Conservation (phyloP, 2,797 vertebrate genomes). For the Anas bernieri region DNA sequence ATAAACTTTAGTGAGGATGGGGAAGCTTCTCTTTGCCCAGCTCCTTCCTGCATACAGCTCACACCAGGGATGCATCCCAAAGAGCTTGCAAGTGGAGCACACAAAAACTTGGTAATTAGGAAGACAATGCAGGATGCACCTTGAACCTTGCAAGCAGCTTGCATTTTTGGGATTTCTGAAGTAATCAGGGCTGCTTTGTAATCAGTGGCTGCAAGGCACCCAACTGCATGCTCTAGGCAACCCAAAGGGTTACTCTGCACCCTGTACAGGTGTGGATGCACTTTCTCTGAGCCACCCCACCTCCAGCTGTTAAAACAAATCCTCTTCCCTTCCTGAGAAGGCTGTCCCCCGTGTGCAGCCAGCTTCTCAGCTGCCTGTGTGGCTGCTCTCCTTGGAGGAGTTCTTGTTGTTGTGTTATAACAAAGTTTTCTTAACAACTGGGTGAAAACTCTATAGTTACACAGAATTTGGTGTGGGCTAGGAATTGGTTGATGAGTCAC, state of each 20-base stretch:
- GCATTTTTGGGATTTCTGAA: neutral
- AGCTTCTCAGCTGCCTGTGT: neutral
- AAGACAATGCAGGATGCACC: neutral
- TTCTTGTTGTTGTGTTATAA: neutral
- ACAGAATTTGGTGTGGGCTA: constrained; percentile 40
- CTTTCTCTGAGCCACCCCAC: neutral
- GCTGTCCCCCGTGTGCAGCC: neutral
- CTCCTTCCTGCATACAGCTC: neutral
- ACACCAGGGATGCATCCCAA: neutral
- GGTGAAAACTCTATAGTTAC: constrained; percentile 24
- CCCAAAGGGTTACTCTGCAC: neutral
- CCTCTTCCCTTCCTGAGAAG: neutral
- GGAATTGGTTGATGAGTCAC: constrained; percentile 52
- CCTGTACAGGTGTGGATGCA: neutral
- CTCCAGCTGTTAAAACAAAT: neutral
- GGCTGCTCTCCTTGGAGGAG: neutral
- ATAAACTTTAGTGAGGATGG: neutral
- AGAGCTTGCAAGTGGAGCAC: accelerated
- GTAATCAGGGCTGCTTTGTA: neutral
- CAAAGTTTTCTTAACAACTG: constrained; percentile 24
- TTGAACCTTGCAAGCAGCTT: neutral
- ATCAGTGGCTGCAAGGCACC: neutral
- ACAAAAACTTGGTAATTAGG: neutral
- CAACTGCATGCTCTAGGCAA: neutral
- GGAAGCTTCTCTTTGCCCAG: neutral